Percentiles rank a stretch among this genome's conserved stretches.
phyloP scores from a whole-genome alignment of 2,888 invertebrate species.

The Spilarctia lutea region DNA sequence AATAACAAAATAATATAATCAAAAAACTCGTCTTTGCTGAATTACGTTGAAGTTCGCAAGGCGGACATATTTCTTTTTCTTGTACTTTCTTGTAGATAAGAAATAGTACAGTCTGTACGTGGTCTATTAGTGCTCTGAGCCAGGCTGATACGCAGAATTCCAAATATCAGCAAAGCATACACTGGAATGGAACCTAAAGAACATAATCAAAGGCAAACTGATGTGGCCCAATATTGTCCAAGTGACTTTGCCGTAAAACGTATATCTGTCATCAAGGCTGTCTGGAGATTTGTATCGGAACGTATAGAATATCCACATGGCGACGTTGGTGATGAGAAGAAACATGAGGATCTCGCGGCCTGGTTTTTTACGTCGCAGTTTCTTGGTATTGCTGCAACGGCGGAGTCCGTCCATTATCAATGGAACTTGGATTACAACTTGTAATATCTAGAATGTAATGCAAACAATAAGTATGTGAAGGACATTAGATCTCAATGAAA shows the following conservation, averaged over 20 bases:
- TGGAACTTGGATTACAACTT: slow-evolving; percentile 91
- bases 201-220: slow-evolving; percentile 91
- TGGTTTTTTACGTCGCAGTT: slow-evolving; percentile 89
- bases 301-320: slow-evolving; percentile 92
- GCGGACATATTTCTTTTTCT: neutral
- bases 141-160: slow-evolving; percentile 90
- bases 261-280: slow-evolving; percentile 85
- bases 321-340: slow-evolving; percentile 91
- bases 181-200: slow-evolving; percentile 92
- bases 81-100: neutral
- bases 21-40: neutral
- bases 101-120: neutral
- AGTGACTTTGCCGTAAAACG: slow-evolving; percentile 89
- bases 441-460: slow-evolving; percentile 84
- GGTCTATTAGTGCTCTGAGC: slow-evolving; percentile 70
- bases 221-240: slow-evolving; percentile 92
- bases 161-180: slow-evolving; percentile 93
- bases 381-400: slow-evolving; percentile 89
- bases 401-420: slow-evolving; percentile 91
- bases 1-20: neutral
- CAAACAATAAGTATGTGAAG: neutral
- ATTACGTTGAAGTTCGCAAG: neutral
- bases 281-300: slow-evolving; percentile 87
- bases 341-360: slow-evolving; percentile 92
- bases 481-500: neutral